Percentiles rank a stretch among this genome's conserved stretches.
phyloP scores from a whole-genome alignment of 2,797 vertebrate species.

The Knipowitschia caucasica region DNA sequence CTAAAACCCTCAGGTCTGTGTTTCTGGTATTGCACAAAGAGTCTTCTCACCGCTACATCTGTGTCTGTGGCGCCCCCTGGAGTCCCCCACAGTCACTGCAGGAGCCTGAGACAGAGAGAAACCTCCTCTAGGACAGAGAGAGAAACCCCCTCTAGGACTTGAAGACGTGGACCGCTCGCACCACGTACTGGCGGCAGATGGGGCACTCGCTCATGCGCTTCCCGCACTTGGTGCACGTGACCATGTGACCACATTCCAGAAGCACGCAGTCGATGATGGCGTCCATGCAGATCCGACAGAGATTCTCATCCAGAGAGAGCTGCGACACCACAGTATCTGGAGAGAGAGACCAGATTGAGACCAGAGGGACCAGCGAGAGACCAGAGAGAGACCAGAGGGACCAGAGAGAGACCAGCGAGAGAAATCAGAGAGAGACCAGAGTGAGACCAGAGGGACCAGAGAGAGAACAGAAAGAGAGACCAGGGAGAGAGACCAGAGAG shows the following conservation, averaged over 20 bases:
- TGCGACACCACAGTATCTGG: slow-evolving; percentile 85
- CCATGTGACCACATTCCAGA: slow-evolving; percentile 98
- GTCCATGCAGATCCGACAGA: slow-evolving; percentile 99
- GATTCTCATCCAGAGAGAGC: slow-evolving; percentile 87
- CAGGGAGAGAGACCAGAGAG: no score
- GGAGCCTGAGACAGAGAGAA: not conserved
- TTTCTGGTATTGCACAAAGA: no score
- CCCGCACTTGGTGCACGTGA: slow-evolving; percentile 97
- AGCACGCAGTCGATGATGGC: slow-evolving; percentile 95
- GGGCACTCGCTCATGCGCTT: slow-evolving; percentile 98
- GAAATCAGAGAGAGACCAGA: no score
- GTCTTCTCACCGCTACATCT: no score
- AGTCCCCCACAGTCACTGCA: not conserved
- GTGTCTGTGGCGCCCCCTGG: not conserved
- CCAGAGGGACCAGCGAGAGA: no score
- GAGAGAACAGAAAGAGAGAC: no score
- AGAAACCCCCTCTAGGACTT: slow-evolving; percentile 81
- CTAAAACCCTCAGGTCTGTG: no score
- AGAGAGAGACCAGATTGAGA: slow-evolving; percentile 31
- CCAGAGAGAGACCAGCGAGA: no score
- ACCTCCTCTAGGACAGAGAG: slow-evolving; percentile 79
- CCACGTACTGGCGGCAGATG: slow-evolving; percentile 97
- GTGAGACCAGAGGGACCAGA: no score
- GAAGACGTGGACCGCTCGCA: slow-evolving; percentile 96
- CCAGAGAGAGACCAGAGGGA: no score